phyloP scores from a whole-genome alignment of 2,797 vertebrate species.

The Rhinichthys osculus region DNA sequence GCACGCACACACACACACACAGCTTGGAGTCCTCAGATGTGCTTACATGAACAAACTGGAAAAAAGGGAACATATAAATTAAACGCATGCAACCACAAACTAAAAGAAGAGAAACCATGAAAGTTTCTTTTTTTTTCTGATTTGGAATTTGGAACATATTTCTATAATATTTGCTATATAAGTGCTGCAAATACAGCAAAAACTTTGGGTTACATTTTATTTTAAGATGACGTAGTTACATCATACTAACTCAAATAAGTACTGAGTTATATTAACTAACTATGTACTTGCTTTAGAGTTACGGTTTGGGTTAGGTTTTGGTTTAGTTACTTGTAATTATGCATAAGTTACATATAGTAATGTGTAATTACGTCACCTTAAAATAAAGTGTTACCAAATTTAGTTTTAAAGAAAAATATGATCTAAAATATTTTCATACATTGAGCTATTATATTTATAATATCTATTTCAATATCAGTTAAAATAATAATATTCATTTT shows the following conservation, averaged over 20 bases:
- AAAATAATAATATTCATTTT: not conserved
- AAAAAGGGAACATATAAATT: constrained; percentile 18
- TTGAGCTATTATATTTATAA: not conserved
- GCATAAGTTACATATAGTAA: no score
- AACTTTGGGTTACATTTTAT: not conserved
- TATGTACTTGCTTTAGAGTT: no score
- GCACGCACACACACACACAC: not conserved
- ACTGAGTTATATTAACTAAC: no score
- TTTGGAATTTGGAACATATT: not conserved
- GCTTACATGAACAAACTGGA: constrained; percentile 9
- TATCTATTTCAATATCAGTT: not conserved
- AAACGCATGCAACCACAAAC: constrained; percentile 26
- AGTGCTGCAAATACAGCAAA: not conserved
- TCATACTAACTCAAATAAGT: no score
- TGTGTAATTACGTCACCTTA: no score
- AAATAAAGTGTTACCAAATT: no score
- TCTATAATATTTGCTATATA: not conserved
- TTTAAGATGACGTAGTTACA: no score
- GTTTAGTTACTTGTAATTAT: no score
- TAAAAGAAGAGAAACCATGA: not conserved
- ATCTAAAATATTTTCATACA: not conserved
- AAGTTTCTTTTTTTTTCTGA: not conserved
- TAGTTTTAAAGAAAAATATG: not conserved
- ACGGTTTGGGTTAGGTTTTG: no score
- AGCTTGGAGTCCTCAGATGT: not conserved